Evolutionary conservation across 2,888 invertebrate species (phyloP).

Genomic region (Ochlodes sylvanus): DNA sequence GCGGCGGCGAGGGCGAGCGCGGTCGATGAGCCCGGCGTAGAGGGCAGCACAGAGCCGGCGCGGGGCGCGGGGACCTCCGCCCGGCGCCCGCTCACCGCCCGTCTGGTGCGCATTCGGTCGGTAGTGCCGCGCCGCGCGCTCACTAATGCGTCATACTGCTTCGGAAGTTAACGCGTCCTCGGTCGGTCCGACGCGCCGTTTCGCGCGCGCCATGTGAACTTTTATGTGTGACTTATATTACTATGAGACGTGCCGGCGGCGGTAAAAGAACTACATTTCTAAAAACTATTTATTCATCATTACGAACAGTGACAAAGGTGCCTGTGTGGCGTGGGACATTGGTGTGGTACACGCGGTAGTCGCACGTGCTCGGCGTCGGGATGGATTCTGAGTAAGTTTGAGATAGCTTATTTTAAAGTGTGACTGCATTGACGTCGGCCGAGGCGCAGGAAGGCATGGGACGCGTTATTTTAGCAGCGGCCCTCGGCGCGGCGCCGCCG

Average conservation of each 20-base stretch:
- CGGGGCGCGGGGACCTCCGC: constrained; percentile 59
- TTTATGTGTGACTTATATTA: constrained; percentile 67
- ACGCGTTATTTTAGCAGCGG: constrained; percentile 78
- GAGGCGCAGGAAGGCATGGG: constrained; percentile 57
- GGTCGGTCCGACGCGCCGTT: constrained; percentile 54
- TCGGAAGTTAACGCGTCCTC: constrained; percentile 68
- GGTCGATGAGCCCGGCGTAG: constrained; percentile 83
- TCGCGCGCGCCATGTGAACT: constrained; percentile 80
- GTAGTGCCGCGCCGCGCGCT: constrained; percentile 79
- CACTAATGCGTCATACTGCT: constrained; percentile 83
- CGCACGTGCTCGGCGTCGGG: constrained; percentile 71
- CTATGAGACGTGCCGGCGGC: constrained; percentile 44
- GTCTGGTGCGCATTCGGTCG: constrained; percentile 73
- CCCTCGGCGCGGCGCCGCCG: constrained; percentile 78
- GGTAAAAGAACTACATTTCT: constrained; percentile 42
- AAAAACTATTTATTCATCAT: constrained; percentile 46
- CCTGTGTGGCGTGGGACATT: constrained; percentile 59
- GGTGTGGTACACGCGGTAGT: constrained; percentile 64
- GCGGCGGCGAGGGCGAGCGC: constrained; percentile 76
- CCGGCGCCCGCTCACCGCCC: constrained; percentile 61
- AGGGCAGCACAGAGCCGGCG: constrained; percentile 63
- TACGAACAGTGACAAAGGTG: constrained; percentile 73
- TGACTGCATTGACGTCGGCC: constrained; percentile 66
- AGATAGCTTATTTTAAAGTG: constrained; percentile 78
- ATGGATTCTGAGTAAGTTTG: constrained; percentile 73